Conservation (phyloP, 2,888 invertebrate species). For the Ernsta delagoae region DNA sequence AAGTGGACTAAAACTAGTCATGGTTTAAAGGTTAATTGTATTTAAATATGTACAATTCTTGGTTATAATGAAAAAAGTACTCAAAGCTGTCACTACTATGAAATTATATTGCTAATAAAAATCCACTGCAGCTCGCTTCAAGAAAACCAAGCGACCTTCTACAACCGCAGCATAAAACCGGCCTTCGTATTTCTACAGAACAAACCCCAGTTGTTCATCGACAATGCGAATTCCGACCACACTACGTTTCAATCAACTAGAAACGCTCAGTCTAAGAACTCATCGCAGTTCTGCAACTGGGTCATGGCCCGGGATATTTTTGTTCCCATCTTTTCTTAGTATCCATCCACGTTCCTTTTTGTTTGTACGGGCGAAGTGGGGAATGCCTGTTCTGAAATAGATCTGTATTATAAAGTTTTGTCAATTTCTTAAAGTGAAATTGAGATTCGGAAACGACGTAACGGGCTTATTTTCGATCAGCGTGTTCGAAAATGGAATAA, state of each 20-base stretch:
- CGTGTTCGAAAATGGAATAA: no score
- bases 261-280: not conserved
- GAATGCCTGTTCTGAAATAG: no score
- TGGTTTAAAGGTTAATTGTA: no score
- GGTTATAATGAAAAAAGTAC: no score
- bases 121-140: no score
- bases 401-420: no score
- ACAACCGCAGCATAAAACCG: not conserved
- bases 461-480: not conserved
- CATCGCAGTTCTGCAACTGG: not conserved
- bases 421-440: no score
- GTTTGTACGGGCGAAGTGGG: not conserved
- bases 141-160: not conserved
- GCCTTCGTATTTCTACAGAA: not conserved
- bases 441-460: not conserved
- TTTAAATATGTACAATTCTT: no score
- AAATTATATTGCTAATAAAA: no score
- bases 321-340: conserved; percentile 9
- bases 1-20: no score
- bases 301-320: conserved; percentile 1
- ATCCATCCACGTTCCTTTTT: not conserved
- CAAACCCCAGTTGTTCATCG: conserved; percentile 4
- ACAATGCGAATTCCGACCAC: not conserved
- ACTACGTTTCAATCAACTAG: conserved; percentile 2
- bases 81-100: no score